Evolutionary conservation across 1,140 invertebrate genomes (phyloP).

Genomic region (Gonatopus flavifemur): DNA sequence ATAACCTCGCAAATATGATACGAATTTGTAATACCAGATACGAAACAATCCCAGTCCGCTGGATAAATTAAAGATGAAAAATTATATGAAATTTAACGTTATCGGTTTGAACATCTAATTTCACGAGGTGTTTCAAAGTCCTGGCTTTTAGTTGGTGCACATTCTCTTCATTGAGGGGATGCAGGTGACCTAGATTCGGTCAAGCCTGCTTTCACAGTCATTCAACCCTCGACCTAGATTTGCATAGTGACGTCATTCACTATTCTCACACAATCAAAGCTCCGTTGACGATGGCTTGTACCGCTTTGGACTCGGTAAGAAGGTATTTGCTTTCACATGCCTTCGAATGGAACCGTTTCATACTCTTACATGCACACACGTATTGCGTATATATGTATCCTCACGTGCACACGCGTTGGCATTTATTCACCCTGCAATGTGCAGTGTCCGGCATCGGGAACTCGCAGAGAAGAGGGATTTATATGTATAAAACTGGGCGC

Average conservation of each 20-base stretch:
- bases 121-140: no score
- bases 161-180: slow-evolving; percentile 53
- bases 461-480: slow-evolving; percentile 25
- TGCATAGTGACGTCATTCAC: slow-evolving; percentile 45
- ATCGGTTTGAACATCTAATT: no score
- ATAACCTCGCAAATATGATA: no score
- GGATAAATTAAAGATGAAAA: neutral
- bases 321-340: no score
- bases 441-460: slow-evolving; percentile 21
- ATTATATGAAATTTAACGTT: neutral
- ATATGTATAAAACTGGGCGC: slow-evolving; percentile 24
- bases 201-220: slow-evolving; percentile 48
- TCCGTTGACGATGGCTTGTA: no score
- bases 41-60: no score
- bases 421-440: slow-evolving; percentile 1
- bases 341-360: slow-evolving; percentile 16
- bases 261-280: slow-evolving; percentile 18
- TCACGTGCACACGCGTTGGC: neutral
- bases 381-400: slow-evolving; percentile 1
- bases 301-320: no score
- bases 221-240: slow-evolving; percentile 57
- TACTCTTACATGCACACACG: neutral
- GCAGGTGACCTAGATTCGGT: slow-evolving; percentile 46
- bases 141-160: slow-evolving; percentile 31
- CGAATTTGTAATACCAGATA: no score